Percentiles rank a stretch among this genome's conserved stretches.
Conservation (phyloP, 2,888 invertebrate genomes). For the Barypeithes pellucidus region DNA sequence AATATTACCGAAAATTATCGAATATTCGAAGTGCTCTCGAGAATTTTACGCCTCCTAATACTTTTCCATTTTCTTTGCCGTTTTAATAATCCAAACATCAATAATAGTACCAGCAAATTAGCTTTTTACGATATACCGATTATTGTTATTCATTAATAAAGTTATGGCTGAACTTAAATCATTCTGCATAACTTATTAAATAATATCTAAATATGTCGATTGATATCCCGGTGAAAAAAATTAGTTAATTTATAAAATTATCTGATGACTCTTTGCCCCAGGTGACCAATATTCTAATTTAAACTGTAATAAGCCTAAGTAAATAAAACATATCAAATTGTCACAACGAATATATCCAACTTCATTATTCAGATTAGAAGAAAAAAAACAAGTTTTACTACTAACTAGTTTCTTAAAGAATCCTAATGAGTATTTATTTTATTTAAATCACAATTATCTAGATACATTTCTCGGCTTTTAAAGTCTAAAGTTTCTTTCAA, state of each 20-base stretch:
- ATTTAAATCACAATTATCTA: not conserved
- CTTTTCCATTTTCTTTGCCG: too few relatives aligned
- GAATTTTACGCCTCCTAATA: too few relatives aligned
- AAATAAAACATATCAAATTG: constrained; percentile 3
- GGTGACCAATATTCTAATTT: constrained; percentile 17
- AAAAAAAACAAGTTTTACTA: constrained; percentile 6
- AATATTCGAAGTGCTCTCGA: too few relatives aligned
- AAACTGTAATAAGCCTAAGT: not conserved
- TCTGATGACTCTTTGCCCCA: not conserved
- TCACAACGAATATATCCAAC: not conserved
- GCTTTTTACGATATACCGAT: too few relatives aligned
- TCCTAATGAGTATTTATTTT: not conserved
- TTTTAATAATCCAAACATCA: too few relatives aligned
- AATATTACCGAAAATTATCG: too few relatives aligned
- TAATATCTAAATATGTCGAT: not conserved
- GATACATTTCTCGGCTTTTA: too few relatives aligned
- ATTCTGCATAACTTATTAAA: not conserved
- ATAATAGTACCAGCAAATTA: too few relatives aligned
- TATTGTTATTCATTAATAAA: too few relatives aligned
- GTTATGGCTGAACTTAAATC: too few relatives aligned
- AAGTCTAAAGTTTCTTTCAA: too few relatives aligned
- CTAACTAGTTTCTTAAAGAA: not conserved
- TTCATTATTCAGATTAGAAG: not conserved
- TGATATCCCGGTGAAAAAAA: not conserved
- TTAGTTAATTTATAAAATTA: constrained; percentile 16